These are phyloP conservation scores for Diaprepes abbreviatus DNA, from an alignment of 2,888 invertebrate species.

Conservation along the genomic window DNA sequence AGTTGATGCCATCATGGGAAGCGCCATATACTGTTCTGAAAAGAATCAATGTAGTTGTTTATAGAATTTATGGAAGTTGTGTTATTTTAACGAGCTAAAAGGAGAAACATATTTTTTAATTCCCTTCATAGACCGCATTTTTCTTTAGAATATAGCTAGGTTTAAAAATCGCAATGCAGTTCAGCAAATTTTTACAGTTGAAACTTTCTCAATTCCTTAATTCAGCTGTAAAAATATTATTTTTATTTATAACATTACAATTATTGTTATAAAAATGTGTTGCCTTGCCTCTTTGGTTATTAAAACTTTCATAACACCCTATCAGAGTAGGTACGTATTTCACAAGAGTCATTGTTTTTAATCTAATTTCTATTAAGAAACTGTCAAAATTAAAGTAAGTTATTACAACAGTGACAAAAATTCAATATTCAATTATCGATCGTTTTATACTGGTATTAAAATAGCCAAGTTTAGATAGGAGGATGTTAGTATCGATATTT, in stretches of 20 bases:
- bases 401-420: constrained; percentile 31
- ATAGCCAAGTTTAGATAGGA: background rate
- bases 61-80: too few relatives aligned
- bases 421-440: constrained; percentile 33
- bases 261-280: background rate
- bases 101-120: too few relatives aligned
- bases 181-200: too few relatives aligned
- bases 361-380: constrained; percentile 29
- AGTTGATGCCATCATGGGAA: too few relatives aligned
- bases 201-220: too few relatives aligned
- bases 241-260: background rate
- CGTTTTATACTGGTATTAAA: constrained; percentile 14
- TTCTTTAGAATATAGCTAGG: too few relatives aligned
- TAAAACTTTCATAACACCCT: constrained; percentile 14
- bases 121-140: too few relatives aligned
- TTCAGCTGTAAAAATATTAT: too few relatives aligned
- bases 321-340: constrained; percentile 10
- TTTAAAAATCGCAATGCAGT: too few relatives aligned
- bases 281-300: background rate
- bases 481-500: background rate
- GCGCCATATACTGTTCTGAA: too few relatives aligned
- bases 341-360: constrained; percentile 29
- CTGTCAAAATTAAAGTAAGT: constrained; percentile 31
- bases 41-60: too few relatives aligned
- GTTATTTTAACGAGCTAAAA: too few relatives aligned